Conservation (phyloP, 2,113 vertebrate species). For the Callithrix jacchus region DNA sequence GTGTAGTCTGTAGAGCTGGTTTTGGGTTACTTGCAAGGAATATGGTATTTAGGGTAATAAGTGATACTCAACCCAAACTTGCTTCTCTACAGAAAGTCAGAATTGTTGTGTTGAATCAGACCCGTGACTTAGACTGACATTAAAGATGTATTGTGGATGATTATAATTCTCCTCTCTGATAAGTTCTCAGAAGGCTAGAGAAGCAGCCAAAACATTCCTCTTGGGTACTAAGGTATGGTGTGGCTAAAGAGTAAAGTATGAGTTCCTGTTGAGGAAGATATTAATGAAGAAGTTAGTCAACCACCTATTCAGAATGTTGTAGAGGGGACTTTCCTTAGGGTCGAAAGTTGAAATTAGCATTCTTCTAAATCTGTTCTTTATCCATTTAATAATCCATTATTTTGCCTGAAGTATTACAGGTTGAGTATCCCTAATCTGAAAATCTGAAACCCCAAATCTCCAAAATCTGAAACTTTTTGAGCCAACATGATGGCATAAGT, state of each 20-base stretch:
- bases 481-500: background rate
- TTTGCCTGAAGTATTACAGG: background rate
- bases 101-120: conserved; percentile 34
- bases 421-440: background rate
- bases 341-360: conserved; percentile 30
- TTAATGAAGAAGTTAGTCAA: conserved; percentile 35
- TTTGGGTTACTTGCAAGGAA: background rate
- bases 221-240: background rate
- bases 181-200: conserved; percentile 52
- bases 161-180: conserved; percentile 51
- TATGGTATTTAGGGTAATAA: background rate
- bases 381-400: conserved; percentile 1
- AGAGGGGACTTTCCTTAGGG: background rate
- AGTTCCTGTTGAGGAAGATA: conserved; percentile 40
- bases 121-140: conserved; percentile 26
- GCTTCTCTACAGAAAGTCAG: conserved; percentile 36
- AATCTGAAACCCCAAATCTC: background rate
- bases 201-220: conserved; percentile 30
- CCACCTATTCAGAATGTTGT: conserved; percentile 12
- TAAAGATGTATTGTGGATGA: conserved; percentile 34
- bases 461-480: background rate
- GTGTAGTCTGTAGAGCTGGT: background rate
- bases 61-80: background rate
- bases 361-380: conserved; percentile 42
- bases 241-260: conserved; percentile 39